A percentile compares a stretch with the other conserved stretches of the same genome.
These are phyloP conservation scores for Lycocorax pyrrhopterus DNA, from an alignment of 2,113 vertebrate species.

Conservation along the genomic window DNA sequence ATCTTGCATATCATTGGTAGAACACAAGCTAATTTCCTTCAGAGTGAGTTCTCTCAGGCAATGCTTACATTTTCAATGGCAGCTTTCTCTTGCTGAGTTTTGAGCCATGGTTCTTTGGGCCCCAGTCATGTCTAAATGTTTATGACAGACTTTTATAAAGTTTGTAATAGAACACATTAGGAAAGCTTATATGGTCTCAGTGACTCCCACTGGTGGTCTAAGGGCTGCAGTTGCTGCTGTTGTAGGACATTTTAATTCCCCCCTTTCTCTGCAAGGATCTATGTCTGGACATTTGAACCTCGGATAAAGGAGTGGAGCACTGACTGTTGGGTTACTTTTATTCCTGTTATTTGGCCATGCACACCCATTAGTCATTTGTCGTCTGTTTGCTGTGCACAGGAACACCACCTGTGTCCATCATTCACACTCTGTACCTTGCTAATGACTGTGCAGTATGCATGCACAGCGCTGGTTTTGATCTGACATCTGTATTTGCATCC, in stretches of 20 bases:
- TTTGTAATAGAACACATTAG: not conserved
- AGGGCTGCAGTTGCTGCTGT: not conserved
- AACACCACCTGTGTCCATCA: not conserved
- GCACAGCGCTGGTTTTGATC: not conserved
- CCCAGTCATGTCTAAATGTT: not conserved
- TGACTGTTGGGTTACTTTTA: not conserved
- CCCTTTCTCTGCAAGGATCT: not conserved
- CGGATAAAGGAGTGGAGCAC: not conserved
- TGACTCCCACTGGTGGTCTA: not conserved
- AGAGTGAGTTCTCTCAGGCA: not conserved
- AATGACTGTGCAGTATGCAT: not conserved
- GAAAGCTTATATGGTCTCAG: not conserved
- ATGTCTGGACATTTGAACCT: not conserved
- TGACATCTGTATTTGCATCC: not conserved
- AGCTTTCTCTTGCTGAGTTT: not conserved
- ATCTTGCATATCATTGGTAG: not conserved
- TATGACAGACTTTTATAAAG: not conserved
- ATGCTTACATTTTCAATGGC: not conserved
- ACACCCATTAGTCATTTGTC: not conserved
- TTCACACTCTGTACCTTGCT: not conserved
- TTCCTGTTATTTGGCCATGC: not conserved
- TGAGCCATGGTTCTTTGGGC: not conserved
- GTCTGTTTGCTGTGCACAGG: not conserved
- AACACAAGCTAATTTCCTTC: not conserved
- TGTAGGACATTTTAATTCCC: not conserved